phyloP scores from a whole-genome alignment of 2,888 invertebrate species.

The Cheilosia scutellata region DNA sequence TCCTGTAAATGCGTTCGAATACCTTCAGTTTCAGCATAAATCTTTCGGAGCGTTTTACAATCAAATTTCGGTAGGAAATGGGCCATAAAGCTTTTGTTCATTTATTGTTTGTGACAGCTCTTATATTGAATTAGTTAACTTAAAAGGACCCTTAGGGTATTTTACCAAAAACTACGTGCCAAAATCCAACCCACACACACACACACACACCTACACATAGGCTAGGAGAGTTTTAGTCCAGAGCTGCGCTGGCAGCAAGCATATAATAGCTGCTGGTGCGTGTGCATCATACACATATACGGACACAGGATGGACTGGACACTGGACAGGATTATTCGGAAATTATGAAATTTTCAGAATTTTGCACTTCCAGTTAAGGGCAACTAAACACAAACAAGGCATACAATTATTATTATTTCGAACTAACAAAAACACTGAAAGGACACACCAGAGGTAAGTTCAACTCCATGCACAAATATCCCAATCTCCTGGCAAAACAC shows the following conservation, averaged over 20 bases:
- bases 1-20: background rate
- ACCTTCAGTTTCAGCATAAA: background rate
- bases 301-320: constrained; percentile 34
- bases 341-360: constrained; percentile 70
- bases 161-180: constrained; percentile 70
- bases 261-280: constrained; percentile 1
- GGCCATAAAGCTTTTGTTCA: constrained; percentile 72
- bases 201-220: no score
- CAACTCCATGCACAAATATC: background rate
- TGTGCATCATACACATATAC: constrained; percentile 46
- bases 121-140: constrained; percentile 75
- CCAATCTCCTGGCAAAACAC: constrained; percentile 44
- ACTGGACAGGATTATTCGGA: constrained; percentile 59
- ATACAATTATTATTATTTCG: constrained; percentile 61
- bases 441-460: constrained; percentile 41
- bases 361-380: constrained; percentile 26
- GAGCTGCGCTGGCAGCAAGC: constrained; percentile 39
- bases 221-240: constrained; percentile 15
- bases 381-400: constrained; percentile 25
- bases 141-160: constrained; percentile 67
- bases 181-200: constrained; percentile 32
- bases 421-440: constrained; percentile 59
- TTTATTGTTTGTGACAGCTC: constrained; percentile 77
- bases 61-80: constrained; percentile 73
- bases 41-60: constrained; percentile 62